Conservation (phyloP, 1,140 invertebrate genomes). For the Mercenaria mercenaria region DNA sequence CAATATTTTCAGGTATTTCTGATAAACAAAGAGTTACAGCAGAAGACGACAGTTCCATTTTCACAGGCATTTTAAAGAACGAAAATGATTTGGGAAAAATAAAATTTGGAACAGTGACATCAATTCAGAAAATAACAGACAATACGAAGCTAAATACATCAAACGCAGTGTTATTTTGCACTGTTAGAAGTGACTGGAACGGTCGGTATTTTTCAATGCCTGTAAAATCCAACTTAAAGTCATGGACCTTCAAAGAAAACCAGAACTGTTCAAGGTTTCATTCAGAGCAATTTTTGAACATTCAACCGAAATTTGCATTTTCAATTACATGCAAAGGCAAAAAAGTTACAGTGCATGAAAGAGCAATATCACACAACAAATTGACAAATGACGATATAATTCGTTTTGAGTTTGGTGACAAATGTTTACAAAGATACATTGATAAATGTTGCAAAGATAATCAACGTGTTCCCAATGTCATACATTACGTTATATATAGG, state of each 20-base stretch:
- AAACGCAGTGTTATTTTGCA: neutral
- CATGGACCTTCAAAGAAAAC: neutral
- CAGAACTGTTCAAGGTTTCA: neutral
- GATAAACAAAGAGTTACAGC: too few relatives aligned
- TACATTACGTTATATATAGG: conserved; percentile 41
- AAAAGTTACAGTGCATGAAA: neutral
- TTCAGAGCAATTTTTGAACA: neutral
- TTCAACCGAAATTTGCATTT: neutral
- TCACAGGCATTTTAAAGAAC: too few relatives aligned
- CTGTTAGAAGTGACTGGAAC: neutral
- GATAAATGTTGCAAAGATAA: conserved; percentile 26
- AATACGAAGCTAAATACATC: neutral
- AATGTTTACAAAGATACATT: neutral
- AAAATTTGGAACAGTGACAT: too few relatives aligned
- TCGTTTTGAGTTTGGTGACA: neutral
- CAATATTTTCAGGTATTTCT: too few relatives aligned
- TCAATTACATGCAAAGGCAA: neutral
- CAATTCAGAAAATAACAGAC: too few relatives aligned
- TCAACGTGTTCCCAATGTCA: conserved; percentile 37
- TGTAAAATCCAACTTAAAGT: neutral
- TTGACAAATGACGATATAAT: neutral
- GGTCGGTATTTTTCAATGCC: neutral
- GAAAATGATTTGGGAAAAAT: too few relatives aligned
- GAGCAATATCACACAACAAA: neutral
- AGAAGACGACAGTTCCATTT: too few relatives aligned